Base-by-base conservation (phyloP, 1,140 invertebrate species). In the Euwallacea similis region DNA sequence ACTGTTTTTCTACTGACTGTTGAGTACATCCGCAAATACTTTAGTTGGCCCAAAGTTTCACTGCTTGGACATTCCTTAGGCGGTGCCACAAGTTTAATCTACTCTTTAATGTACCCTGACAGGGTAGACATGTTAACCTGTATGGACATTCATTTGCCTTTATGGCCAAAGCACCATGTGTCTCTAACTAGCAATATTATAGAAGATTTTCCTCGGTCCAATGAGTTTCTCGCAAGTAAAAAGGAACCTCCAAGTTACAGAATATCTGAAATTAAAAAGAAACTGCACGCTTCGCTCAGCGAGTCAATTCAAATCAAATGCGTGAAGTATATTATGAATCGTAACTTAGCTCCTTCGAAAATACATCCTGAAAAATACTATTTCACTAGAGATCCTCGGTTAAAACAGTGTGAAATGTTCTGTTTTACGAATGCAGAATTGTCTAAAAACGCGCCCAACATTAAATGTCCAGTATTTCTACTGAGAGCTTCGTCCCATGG, bases 41-140 rank as follows among this genome's bases (percentile, higher is more conserved):
- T 89, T 75, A 85, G 86, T 68, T 93, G 90, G 90, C 82, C 87
- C n/a, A 88, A 88, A 80, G 80, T 92, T 4, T 87, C 88, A n/a
- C 77, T 91, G n/a, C 73, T 92, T 47, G 84, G 84, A 2, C 90
- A 91, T 76, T 91, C 89, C 0, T 41, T 75, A 50, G 89, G 89
- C 55, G 86, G 85, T 7, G 85, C 88, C 33, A 82, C 85, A 8
- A 79, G 79, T 6, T 88, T 87, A 73, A 80, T 85, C 4, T 91
- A 87, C 73, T 81, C 85, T 0, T 80, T 83, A 7, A 58, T 86
- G 0, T 90, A 85, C 75, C 88, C 89, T 0, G 81, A 87, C 2
- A 83, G 86, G 54, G 80, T 88, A 0, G 85, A 90, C 67, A 85
- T 86, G 73, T 82, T 87, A 11, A 84, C 91, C 62, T 85, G 84